Evolutionary conservation across 2,113 vertebrate species (phyloP).

Genomic region (Apodemus speciosus): DNA sequence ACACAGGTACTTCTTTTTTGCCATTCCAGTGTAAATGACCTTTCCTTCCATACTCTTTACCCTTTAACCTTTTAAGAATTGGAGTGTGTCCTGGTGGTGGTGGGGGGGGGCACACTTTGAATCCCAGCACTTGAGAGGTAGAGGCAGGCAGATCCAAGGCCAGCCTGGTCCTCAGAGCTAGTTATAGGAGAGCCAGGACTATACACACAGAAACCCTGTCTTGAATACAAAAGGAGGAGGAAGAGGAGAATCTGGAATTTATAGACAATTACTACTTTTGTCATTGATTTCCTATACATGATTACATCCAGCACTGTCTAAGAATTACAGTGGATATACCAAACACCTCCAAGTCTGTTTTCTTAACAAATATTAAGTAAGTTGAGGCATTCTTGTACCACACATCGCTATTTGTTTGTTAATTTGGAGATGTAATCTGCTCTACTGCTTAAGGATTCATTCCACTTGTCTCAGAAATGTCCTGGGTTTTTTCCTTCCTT

Average conservation of each 20-base stretch:
- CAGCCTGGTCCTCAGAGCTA: not conserved
- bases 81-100: not conserved
- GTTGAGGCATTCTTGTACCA: not conserved
- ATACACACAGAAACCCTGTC: not conserved
- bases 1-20: not conserved
- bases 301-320: not conserved
- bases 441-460: slow-evolving; percentile 11
- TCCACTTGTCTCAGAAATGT: not conserved
- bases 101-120: not conserved
- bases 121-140: not conserved
- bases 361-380: not conserved
- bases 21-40: not conserved
- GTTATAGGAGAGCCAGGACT: not conserved
- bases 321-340: not conserved
- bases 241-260: not conserved
- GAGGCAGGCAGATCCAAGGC: not conserved
- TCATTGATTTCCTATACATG: slow-evolving; percentile 18
- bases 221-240: not conserved
- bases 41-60: not conserved
- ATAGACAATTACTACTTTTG: not conserved
- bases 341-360: not conserved
- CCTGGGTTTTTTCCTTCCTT: not conserved
- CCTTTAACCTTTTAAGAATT: not conserved
- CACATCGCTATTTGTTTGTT: slow-evolving; percentile 8
- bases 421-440: not conserved